Conservation (phyloP, 2,888 invertebrate species). For the Punctoribates punctum region DNA sequence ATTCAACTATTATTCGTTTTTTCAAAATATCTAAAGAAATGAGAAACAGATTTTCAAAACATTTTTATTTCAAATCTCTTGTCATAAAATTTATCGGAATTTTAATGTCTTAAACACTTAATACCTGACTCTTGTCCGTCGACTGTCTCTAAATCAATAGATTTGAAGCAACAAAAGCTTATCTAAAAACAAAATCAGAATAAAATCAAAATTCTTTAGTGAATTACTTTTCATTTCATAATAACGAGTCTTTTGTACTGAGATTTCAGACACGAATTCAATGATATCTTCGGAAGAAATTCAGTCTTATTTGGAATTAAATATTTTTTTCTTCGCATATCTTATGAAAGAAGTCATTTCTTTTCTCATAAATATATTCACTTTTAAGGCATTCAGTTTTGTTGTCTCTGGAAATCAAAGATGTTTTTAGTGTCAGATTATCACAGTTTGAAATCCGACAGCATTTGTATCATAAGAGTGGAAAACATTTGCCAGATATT, state of each 20-base stretch:
- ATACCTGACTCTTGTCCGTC: too few relatives aligned
- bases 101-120: too few relatives aligned
- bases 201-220: neutral
- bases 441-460: constrained; percentile 11
- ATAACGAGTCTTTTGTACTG: neutral
- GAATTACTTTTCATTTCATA: neutral
- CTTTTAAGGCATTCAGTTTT: neutral
- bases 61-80: too few relatives aligned
- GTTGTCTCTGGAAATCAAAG: neutral
- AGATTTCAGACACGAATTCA: neutral
- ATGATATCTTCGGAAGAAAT: too few relatives aligned
- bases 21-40: too few relatives aligned
- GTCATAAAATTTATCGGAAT: too few relatives aligned
- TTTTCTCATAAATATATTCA: neutral
- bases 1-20: neutral
- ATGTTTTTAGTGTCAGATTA: neutral
- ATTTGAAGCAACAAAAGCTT: too few relatives aligned
- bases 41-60: too few relatives aligned
- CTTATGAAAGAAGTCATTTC: too few relatives aligned
- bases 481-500: neutral
- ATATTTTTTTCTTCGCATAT: too few relatives aligned
- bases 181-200: neutral
- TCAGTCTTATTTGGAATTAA: too few relatives aligned
- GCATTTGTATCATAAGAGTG: neutral
- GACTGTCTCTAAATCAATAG: too few relatives aligned